Evolutionary conservation across 2,888 invertebrate genomes (phyloP).

Genomic region (Nymphalis urticae): DNA sequence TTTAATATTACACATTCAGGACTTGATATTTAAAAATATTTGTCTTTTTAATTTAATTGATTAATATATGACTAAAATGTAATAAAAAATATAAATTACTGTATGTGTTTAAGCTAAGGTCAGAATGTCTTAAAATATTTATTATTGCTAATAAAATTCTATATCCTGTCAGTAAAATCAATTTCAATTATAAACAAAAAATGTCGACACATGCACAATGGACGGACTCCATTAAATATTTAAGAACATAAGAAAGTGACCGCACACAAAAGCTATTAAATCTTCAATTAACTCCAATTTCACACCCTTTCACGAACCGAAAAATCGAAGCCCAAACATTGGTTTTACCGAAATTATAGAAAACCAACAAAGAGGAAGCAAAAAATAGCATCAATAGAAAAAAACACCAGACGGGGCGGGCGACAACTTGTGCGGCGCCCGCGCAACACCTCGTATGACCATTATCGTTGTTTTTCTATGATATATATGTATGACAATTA

Average conservation of each 20-base stretch:
- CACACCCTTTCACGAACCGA: conserved; percentile 81
- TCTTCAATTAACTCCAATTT: conserved; percentile 79
- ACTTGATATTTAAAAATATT: too few species aligned
- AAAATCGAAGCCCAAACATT: conserved; percentile 81
- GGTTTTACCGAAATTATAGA: conserved; percentile 79
- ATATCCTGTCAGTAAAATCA: too few species aligned
- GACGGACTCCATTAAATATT: not conserved
- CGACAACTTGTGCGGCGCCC: conserved; percentile 56
- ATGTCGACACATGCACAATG: not conserved
- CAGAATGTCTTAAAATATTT: too few species aligned
- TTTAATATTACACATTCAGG: too few species aligned
- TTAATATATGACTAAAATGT: too few species aligned
- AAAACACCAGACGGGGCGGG: conserved; percentile 52
- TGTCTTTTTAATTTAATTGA: too few species aligned
- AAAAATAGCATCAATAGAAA: conserved; percentile 56
- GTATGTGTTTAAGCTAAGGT: too few species aligned
- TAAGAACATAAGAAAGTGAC: conserved; percentile 62
- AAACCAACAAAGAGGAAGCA: conserved; percentile 74
- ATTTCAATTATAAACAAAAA: not conserved
- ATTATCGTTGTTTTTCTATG: not conserved
- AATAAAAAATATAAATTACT: too few species aligned
- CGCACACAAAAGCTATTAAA: conserved; percentile 76
- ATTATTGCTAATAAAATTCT: too few species aligned
- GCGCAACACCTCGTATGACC: conserved; percentile 31
- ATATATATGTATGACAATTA: not conserved